phyloP scores from a whole-genome alignment of 1,140 invertebrate genomes.

The Drosophila suzukii region DNA sequence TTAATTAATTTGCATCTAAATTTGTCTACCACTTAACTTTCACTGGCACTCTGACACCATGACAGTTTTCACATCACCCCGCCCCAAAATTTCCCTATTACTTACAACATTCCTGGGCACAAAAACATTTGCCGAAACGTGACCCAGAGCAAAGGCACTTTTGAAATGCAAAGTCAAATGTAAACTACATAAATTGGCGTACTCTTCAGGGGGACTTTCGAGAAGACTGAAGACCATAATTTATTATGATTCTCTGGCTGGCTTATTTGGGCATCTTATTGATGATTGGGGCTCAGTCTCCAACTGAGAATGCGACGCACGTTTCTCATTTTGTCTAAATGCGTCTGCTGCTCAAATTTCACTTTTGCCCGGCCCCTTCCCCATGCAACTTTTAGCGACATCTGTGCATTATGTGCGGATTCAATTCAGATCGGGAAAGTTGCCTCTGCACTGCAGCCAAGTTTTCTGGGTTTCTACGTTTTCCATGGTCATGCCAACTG shows the following conservation, averaged over 20 bases:
- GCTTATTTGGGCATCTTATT: conserved; percentile 79
- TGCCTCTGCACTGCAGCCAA: conserved; percentile 29
- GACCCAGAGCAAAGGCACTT: conserved; percentile 47
- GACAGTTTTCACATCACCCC: conserved; percentile 32
- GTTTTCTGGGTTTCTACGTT: conserved; percentile 19
- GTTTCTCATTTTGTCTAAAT: conserved; percentile 78
- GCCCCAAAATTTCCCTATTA: conserved; percentile 11
- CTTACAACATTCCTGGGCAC: conserved; percentile 37
- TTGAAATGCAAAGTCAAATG: conserved; percentile 68
- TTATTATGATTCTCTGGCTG: conserved; percentile 46
- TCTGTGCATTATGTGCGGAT: conserved; percentile 54
- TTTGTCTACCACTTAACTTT: conserved; percentile 41
- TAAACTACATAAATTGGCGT: conserved; percentile 77
- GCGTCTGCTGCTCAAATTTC: conserved; percentile 57
- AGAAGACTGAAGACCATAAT: conserved; percentile 23
- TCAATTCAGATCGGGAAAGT: conserved; percentile 51
- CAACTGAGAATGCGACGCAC: conserved; percentile 67
- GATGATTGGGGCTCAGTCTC: conserved; percentile 53
- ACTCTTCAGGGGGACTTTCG: conserved; percentile 18
- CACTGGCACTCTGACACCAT: conserved; percentile 15
- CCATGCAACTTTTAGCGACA: conserved; percentile 23
- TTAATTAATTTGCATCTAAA: conserved; percentile 44
- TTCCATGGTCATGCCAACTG: conserved; percentile 45
- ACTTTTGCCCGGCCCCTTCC: conserved; percentile 8
- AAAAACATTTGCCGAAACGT: conserved; percentile 63